A percentile compares a stretch with the other conserved stretches of the same genome.
These are phyloP conservation scores for Bolinopsis microptera DNA, from an alignment of 37 sponge, comb jelly and placozoan genomes.

Conservation along the genomic window DNA sequence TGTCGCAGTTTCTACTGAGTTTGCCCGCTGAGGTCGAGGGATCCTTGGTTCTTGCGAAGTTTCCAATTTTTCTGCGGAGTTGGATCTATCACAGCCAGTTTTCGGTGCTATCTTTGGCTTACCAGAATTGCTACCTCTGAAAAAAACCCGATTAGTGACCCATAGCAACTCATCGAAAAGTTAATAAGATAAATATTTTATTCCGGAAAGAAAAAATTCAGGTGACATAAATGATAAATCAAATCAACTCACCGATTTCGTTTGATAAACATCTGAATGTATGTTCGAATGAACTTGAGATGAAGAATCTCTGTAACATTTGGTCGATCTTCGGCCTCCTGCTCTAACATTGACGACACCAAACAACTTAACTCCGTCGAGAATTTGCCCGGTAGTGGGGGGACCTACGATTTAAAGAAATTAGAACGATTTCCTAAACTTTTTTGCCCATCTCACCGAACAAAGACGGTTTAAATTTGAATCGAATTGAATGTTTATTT, in stretches of 20 bases:
- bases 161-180: no score
- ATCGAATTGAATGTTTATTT: constrained; percentile 13
- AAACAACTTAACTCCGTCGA: constrained; percentile 73
- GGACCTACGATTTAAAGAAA: constrained; percentile 64
- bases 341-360: constrained; percentile 75
- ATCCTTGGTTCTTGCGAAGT: background rate
- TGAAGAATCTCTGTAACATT: constrained; percentile 75
- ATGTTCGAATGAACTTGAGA: constrained; percentile 69
- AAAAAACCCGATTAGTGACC: no score
- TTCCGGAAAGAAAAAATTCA: background rate
- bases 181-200: background rate
- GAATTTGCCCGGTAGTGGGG: constrained; percentile 76
- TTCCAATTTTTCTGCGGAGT: background rate
- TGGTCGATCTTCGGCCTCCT: constrained; percentile 75
- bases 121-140: background rate
- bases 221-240: background rate
- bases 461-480: no score
- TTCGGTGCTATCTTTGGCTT: background rate
- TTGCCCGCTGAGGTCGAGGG: background rate
- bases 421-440: no score
- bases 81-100: background rate
- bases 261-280: constrained; percentile 83
- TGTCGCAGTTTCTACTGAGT: background rate
- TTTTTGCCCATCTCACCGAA: no score
- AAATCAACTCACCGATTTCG: background rate